Evolutionary conservation across 2,888 invertebrate species (phyloP), one percentile per base, ranked within the genome.

Genomic region (Lasioglossum pauxillum): DNA sequence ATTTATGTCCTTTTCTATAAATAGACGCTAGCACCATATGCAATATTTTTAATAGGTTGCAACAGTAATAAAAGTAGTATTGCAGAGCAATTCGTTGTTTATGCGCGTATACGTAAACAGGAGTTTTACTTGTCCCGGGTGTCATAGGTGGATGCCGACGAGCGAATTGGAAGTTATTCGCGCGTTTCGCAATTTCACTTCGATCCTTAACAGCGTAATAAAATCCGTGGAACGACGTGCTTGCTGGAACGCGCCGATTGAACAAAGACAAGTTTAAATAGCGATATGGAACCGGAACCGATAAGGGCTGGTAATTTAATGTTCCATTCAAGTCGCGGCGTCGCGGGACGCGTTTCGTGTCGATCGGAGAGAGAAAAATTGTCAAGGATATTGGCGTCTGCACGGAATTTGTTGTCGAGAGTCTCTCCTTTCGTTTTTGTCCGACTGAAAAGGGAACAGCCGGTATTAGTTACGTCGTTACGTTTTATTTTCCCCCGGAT

Each of bases 221-320:
- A 69, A 69, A 38, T 69, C 16, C 35, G 23, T 4, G 35, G 12
- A 69, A 69, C 69, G 69, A 23, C 38, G 64, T 16, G 64, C 31
- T 64, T 31, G 69, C 10, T 69, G 4, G 38, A 69, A 69, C 38
- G 69, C 12, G 69, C 1, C 69, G 69, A 69, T 69, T 35, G 69
- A 69, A 69, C 69, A 31, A 31, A 64, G 64, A 64, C 64, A 38
- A 23, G 69, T 69, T 69, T 69, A 38, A 69, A 69, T 38, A 38
- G 69, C 23, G 69, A 69, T 69, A 23, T 69, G 38, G 69, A 69
- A 69, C 23, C 69, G 69, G 69, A 69, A 69, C 23, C 35, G 69
- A 10, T 38, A 19, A 69, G 35, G 23, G 35, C 23, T 64, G 64
- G 64, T 31, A 64, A 64, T 64, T 31, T 64, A 64, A 64, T 64